Conservation (phyloP, 2,797 vertebrate species). For the Labroides dimidiatus region DNA sequence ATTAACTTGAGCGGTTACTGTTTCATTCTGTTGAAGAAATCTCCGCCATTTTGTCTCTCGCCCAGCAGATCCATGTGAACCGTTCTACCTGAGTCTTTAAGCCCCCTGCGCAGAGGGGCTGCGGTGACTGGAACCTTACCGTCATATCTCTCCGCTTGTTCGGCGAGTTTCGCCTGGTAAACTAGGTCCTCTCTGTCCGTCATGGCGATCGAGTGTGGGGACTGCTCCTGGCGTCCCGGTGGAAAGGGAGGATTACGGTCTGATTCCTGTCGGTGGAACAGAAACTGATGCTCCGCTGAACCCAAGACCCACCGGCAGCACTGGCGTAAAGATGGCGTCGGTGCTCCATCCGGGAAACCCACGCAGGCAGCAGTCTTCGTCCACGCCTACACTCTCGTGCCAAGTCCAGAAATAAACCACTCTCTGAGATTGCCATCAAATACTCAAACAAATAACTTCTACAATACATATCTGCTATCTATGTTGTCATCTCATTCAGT, state of each 20-base stretch:
- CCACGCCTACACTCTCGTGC: conserved; percentile 27
- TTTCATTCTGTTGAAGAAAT: conserved; percentile 19
- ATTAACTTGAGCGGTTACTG: neutral
- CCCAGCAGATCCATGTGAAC: conserved; percentile 64
- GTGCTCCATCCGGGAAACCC: conserved; percentile 78
- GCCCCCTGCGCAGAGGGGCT: conserved; percentile 54
- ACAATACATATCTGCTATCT: too few species aligned
- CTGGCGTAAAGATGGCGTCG: conserved; percentile 84
- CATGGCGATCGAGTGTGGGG: conserved; percentile 85
- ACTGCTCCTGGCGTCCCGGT: conserved; percentile 79
- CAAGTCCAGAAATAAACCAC: conserved; percentile 14
- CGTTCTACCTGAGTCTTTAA: conserved; percentile 60
- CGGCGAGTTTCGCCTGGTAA: conserved; percentile 95
- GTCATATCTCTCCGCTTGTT: conserved; percentile 97
- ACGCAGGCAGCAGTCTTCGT: conserved; percentile 44
- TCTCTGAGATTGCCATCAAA: neutral
- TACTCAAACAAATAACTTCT: too few species aligned
- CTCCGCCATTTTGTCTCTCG: conserved; percentile 80
- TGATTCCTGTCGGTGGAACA: conserved; percentile 66
- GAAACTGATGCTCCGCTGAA: conserved; percentile 78
- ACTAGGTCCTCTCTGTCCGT: conserved; percentile 92
- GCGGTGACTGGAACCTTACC: conserved; percentile 83
- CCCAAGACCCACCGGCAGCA: conserved; percentile 76
- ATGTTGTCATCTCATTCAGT: too few species aligned
- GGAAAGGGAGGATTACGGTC: conserved; percentile 77